Conservation (phyloP, 2,797 vertebrate species). For the Phalloptychus januarius region DNA sequence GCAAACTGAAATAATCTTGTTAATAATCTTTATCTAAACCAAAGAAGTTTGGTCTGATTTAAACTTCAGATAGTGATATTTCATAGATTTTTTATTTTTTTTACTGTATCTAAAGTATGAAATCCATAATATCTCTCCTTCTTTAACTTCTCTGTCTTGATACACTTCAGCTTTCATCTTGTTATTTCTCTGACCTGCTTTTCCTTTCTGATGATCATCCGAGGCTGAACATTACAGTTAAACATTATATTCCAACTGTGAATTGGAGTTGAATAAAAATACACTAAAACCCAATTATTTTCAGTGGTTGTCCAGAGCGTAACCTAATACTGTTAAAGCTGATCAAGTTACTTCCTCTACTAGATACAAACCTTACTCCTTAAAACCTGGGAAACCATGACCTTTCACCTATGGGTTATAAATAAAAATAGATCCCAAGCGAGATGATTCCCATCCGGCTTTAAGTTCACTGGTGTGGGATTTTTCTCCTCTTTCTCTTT, state of each 20-base stretch:
- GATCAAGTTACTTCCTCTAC: constrained; percentile 83
- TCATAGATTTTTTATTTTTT: no score
- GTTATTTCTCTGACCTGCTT: not conserved
- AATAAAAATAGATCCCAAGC: constrained; percentile 89
- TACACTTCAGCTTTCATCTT: constrained; percentile 3
- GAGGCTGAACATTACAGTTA: not conserved
- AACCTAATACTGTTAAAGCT: constrained; percentile 62
- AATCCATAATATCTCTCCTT: not conserved
- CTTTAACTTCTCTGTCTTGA: constrained; percentile 10
- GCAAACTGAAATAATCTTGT: no score
- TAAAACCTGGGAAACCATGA: constrained; percentile 86
- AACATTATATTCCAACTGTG: not conserved
- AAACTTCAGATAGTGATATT: no score
- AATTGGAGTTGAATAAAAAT: constrained; percentile 6
- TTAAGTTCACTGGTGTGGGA: constrained; percentile 84
- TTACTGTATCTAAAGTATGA: not conserved
- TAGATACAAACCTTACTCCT: constrained; percentile 81
- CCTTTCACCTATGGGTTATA: constrained; percentile 86
- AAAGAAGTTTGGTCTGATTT: not conserved
- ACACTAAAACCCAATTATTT: not conserved
- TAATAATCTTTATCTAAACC: no score
- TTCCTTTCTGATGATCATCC: not conserved
- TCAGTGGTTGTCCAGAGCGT: not conserved
- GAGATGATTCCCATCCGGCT: constrained; percentile 89
- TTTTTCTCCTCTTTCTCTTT: constrained; percentile 77